A percentile compares a stretch with the other conserved stretches of the same genome.
Evolutionary conservation across 2,888 invertebrate species (phyloP).

Genomic region (Neria commutata): DNA sequence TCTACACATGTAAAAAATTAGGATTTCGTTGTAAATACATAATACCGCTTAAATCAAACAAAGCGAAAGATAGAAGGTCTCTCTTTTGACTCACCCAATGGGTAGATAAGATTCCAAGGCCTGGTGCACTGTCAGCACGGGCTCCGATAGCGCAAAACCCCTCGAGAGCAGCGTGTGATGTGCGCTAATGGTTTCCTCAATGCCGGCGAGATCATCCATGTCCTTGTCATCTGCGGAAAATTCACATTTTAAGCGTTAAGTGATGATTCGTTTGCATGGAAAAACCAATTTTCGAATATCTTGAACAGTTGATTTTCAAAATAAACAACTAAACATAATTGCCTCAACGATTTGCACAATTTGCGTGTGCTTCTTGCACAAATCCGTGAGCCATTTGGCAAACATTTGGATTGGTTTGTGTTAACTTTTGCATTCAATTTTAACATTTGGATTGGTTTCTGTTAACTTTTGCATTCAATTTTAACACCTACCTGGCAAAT

Average conservation of each 20-base stretch:
- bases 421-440: too few relatives aligned
- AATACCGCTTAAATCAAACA: constrained; percentile 2
- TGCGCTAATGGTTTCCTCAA: constrained; percentile 67
- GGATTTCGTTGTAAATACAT: too few relatives aligned
- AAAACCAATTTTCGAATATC: too few relatives aligned
- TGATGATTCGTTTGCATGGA: too few relatives aligned
- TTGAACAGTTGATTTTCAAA: too few relatives aligned
- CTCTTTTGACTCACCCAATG: constrained; percentile 69
- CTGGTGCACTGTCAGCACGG: constrained; percentile 84
- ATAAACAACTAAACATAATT: too few relatives aligned
- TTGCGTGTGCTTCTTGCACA: too few relatives aligned
- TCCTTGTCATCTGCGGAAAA: constrained; percentile 67
- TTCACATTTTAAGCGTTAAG: constrained; percentile 1
- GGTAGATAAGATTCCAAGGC: constrained; percentile 88
- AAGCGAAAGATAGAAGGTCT: constrained; percentile 4
- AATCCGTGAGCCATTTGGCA: too few relatives aligned
- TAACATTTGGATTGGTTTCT: background rate
- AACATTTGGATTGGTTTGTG: too few relatives aligned
- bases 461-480: background rate
- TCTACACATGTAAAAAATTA: constrained; percentile 14
- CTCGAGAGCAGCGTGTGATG: constrained; percentile 78
- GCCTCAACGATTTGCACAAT: too few relatives aligned
- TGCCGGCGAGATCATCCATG: constrained; percentile 73
- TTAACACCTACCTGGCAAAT: constrained; percentile 64
- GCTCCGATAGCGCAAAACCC: constrained; percentile 86